Evolutionary conservation across 2,888 invertebrate species (phyloP).

Genomic region (Drosophila sordidula): DNA sequence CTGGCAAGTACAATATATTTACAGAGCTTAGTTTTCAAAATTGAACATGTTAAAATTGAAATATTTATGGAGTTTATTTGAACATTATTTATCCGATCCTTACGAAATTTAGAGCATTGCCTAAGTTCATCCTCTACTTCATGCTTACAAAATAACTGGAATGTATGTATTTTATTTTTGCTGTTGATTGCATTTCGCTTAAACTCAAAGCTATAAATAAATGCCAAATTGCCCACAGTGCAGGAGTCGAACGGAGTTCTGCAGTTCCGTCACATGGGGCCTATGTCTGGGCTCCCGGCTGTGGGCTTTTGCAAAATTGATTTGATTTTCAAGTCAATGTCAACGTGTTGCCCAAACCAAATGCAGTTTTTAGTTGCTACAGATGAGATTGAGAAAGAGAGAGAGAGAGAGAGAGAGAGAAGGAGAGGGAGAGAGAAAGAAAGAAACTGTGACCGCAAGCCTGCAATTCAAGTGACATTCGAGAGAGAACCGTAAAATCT

Average conservation of each 20-base stretch:
- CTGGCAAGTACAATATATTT: no score
- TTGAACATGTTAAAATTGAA: no score
- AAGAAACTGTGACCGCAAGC: slow-evolving; percentile 18
- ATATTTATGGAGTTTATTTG: no score
- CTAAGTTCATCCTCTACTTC: no score
- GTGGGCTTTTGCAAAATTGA: slow-evolving; percentile 48
- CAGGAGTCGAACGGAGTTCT: not conserved
- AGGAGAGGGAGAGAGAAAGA: not conserved
- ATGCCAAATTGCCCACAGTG: not conserved
- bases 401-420: no score
- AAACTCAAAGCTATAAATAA: not conserved
- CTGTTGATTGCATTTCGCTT: no score
- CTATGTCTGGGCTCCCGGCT: slow-evolving; percentile 3
- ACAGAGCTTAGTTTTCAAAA: no score
- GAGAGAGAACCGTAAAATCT: not conserved
- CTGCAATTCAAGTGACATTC: slow-evolving; percentile 20
- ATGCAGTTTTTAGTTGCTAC: slow-evolving; percentile 13
- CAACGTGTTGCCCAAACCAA: slow-evolving; percentile 39
- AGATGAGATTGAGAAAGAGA: not conserved
- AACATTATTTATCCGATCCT: no score
- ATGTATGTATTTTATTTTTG: no score
- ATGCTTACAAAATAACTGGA: no score
- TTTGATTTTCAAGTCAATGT: slow-evolving; percentile 66
- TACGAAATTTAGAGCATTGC: no score
- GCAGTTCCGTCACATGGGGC: slow-evolving; percentile 4